phyloP scores from a whole-genome alignment of 2,113 vertebrate species.

The Aphyosemion australe region DNA sequence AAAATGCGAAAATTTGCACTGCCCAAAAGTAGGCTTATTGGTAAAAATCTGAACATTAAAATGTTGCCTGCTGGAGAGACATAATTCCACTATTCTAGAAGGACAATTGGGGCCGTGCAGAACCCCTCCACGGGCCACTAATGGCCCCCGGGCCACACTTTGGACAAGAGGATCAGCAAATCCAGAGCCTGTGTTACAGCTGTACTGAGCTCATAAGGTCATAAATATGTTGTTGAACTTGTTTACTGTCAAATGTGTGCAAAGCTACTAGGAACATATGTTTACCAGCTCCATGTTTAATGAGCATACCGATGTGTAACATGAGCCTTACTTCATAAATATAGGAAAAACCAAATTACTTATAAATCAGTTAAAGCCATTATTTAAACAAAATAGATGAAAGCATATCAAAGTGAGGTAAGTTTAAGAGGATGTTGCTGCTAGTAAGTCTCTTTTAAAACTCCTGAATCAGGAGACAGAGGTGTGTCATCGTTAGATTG shows the following conservation, averaged over 20 bases:
- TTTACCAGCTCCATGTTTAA: background rate
- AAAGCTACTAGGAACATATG: background rate
- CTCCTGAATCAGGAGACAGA: background rate
- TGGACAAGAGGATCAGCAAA: background rate
- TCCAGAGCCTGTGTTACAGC: background rate
- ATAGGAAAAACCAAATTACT: background rate
- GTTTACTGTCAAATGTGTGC: background rate
- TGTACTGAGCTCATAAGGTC: background rate
- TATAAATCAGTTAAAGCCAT: background rate
- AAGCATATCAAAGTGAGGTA: background rate
- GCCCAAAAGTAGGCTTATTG: no score
- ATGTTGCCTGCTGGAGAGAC: no score
- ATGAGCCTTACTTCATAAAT: no score
- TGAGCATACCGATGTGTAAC: background rate
- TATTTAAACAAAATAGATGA: background rate
- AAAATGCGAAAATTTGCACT: no score
- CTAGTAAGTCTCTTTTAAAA: background rate
- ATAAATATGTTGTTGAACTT: conserved; percentile 34
- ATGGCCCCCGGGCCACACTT: no score
- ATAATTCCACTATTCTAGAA: no score
- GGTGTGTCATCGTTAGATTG: background rate
- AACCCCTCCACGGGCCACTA: no score
- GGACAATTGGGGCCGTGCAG: no score
- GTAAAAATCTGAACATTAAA: no score
- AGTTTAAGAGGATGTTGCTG: background rate